Conservation (phyloP, 1,140 invertebrate species). For the Drosophila auraria region DNA sequence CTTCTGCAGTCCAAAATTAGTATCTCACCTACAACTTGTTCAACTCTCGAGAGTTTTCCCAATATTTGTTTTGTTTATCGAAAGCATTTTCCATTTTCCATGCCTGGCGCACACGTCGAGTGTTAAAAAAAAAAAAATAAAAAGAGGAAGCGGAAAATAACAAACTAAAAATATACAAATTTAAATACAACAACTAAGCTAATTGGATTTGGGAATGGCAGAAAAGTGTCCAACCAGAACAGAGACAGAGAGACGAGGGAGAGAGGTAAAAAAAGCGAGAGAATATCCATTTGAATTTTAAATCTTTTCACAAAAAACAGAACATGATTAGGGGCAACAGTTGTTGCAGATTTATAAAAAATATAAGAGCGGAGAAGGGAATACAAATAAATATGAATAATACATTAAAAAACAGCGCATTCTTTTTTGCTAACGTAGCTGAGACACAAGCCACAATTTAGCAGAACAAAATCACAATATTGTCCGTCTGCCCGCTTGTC, state of each 20-base stretch:
- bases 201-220: slow-evolving; percentile 60
- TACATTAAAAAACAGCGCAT: slow-evolving; percentile 10
- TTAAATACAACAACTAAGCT: slow-evolving; percentile 54
- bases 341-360: slow-evolving; percentile 20
- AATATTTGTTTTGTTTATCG: slow-evolving; percentile 56
- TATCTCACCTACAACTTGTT: slow-evolving; percentile 46
- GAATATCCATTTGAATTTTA: not conserved
- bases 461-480: not conserved
- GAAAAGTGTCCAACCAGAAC: slow-evolving; percentile 11
- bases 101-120: slow-evolving; percentile 39
- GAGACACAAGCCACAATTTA: slow-evolving; percentile 9
- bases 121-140: slow-evolving; percentile 19
- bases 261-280: slow-evolving; percentile 8
- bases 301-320: slow-evolving; percentile 8
- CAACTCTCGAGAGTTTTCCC: slow-evolving; percentile 29
- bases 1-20: slow-evolving; percentile 30
- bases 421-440: slow-evolving; percentile 11
- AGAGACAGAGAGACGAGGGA: not conserved
- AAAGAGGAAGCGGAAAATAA: slow-evolving; percentile 34
- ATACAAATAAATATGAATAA: not conserved
- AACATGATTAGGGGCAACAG: slow-evolving; percentile 23
- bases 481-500: not conserved
- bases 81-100: slow-evolving; percentile 45
- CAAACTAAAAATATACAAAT: slow-evolving; percentile 68
- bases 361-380: not conserved